A percentile compares a stretch with the other conserved stretches of the same genome.
These are phyloP conservation scores for Leptinotarsa defecta DNA, from an alignment of 1,140 invertebrate species.

Conservation along the genomic window DNA sequence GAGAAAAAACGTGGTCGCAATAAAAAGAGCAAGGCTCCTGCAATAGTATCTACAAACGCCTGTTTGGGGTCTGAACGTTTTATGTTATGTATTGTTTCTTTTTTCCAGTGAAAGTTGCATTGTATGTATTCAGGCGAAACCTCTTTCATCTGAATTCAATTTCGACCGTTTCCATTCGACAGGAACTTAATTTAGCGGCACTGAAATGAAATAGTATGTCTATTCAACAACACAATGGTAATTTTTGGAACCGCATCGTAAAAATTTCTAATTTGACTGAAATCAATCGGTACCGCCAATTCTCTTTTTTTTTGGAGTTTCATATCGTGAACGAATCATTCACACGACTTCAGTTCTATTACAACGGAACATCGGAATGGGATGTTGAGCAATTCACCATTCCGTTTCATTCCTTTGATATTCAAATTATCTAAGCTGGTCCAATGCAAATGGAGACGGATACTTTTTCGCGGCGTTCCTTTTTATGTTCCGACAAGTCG, in stretches of 20 bases:
- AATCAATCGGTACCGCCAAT: background rate
- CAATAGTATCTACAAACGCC: too few relatives aligned
- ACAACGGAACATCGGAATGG: background rate
- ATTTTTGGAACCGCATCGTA: background rate
- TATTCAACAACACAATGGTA: background rate
- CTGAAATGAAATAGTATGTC: too few relatives aligned
- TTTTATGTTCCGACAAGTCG: background rate
- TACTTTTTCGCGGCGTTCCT: background rate
- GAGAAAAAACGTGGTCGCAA: too few relatives aligned
- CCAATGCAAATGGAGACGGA: background rate
- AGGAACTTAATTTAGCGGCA: too few relatives aligned
- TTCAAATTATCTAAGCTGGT: slow-evolving; percentile 1
- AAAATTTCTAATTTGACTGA: background rate
- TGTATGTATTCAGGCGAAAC: too few relatives aligned
- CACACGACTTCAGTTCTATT: background rate
- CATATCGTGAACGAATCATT: background rate
- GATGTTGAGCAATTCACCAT: background rate
- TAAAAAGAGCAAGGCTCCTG: too few relatives aligned
- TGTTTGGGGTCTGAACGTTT: too few relatives aligned
- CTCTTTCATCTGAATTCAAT: too few relatives aligned
- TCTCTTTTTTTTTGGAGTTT: background rate
- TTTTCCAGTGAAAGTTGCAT: too few relatives aligned
- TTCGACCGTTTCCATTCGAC: too few relatives aligned
- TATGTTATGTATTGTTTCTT: too few relatives aligned
- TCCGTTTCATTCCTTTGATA: background rate